phyloP scores from a whole-genome alignment of 2,797 vertebrate genomes.

The Chaetophractus vellerosus region DNA sequence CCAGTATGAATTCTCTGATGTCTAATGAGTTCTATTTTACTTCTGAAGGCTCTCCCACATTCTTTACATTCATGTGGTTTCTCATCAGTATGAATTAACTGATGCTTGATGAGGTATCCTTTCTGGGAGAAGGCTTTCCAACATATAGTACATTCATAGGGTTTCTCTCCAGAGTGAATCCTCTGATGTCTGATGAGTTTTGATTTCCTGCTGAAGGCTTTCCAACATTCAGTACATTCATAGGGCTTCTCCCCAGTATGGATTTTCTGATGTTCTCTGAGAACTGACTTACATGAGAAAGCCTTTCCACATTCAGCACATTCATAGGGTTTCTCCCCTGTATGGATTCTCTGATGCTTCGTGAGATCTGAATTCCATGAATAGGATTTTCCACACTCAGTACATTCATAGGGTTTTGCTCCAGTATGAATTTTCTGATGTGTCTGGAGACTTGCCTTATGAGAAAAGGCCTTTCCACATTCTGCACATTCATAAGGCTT shows the following conservation, averaged over 20 bases:
- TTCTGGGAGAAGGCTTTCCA: conserved; percentile 77
- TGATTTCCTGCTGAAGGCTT: conserved; percentile 68
- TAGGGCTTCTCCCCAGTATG: conserved; percentile 4
- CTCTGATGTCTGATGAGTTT: conserved; percentile 73
- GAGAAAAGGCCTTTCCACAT: neutral
- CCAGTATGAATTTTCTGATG: neutral
- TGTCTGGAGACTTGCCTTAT: neutral
- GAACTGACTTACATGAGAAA: conserved; percentile 31
- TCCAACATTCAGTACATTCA: conserved; percentile 69
- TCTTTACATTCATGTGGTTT: conserved; percentile 69
- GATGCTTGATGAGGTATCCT: conserved; percentile 70
- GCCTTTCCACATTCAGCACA: neutral
- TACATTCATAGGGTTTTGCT: neutral
- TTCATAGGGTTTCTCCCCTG: neutral
- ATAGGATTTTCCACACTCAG: neutral
- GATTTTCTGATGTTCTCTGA: conserved; percentile 49
- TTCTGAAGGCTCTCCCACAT: conserved; percentile 71
- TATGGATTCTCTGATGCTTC: neutral
- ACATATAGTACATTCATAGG: conserved; percentile 71
- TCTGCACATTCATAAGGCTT: neutral
- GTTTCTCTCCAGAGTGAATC: conserved; percentile 72
- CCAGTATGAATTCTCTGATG: conserved; percentile 75
- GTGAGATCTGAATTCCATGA: neutral
- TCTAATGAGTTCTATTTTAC: conserved; percentile 64
- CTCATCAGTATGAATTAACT: conserved; percentile 75